Percentiles rank a stretch among this genome's conserved stretches.
These are phyloP conservation scores for Maniola hyperantus DNA, from an alignment of 2,888 invertebrate genomes.

Conservation along the genomic window DNA sequence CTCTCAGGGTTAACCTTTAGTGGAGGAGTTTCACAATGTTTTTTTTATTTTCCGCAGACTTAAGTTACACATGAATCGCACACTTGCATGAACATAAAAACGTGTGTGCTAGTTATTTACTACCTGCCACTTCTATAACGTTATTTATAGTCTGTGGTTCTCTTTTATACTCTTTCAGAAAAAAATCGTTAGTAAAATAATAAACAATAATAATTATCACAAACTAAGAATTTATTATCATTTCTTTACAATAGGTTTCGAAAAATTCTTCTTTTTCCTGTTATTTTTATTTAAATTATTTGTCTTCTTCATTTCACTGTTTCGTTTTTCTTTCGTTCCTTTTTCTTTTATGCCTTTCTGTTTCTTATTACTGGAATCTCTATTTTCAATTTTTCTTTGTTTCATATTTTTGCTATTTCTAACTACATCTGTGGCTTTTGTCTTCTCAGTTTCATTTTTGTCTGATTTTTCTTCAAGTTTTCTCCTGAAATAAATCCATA, in stretches of 20 bases:
- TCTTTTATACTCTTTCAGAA: neutral
- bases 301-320: conserved; percentile 33
- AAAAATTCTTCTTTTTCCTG: conserved; percentile 40
- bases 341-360: conserved; percentile 25
- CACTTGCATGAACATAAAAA: too few relatives aligned
- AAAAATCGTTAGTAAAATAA: neutral
- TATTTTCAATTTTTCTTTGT: conserved; percentile 56
- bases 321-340: conserved; percentile 14
- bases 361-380: conserved; percentile 37
- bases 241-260: conserved; percentile 36
- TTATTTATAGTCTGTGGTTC: too few relatives aligned
- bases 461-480: conserved; percentile 62
- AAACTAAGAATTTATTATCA: conserved; percentile 30
- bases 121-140: too few relatives aligned
- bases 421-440: conserved; percentile 49
- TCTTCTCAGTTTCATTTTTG: conserved; percentile 40
- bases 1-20: neutral
- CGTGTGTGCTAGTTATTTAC: too few relatives aligned
- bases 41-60: too few relatives aligned
- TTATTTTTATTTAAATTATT: conserved; percentile 30
- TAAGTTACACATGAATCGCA: too few relatives aligned
- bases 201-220: neutral
- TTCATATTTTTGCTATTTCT: conserved; percentile 59
- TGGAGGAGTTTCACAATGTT: too few relatives aligned
- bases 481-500: conserved; percentile 53